Conservation (phyloP, 64 coral and sea anemone genomes). For the Platygyra sinensis region DNA sequence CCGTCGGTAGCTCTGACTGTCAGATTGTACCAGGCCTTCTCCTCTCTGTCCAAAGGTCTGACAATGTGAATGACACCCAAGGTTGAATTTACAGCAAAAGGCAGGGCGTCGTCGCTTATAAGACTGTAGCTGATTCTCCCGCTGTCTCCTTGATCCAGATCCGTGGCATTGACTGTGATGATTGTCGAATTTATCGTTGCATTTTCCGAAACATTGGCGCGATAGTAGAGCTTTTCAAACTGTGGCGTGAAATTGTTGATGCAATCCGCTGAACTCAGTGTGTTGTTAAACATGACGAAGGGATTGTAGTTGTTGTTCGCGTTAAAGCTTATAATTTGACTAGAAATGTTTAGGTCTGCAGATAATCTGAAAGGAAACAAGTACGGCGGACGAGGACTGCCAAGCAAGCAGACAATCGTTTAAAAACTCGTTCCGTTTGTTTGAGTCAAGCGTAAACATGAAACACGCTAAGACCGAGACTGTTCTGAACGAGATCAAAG, state of each 20-base stretch:
- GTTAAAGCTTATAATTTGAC: neutral
- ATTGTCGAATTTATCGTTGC: slow-evolving; percentile 42
- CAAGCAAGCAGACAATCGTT: slow-evolving; percentile 46
- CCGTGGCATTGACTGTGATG: slow-evolving; percentile 56
- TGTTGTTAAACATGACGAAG: slow-evolving; percentile 52
- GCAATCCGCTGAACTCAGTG: slow-evolving; percentile 48
- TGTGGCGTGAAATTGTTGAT: slow-evolving; percentile 40
- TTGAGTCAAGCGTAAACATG: slow-evolving; percentile 38
- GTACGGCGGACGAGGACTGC: slow-evolving; percentile 43
- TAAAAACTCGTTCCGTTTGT: slow-evolving; percentile 40
- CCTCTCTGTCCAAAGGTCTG: slow-evolving; percentile 35
- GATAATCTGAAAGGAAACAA: slow-evolving; percentile 25
- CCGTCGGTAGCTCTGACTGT: slow-evolving; percentile 59
- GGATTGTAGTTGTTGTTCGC: slow-evolving; percentile 42
- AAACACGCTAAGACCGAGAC: slow-evolving; percentile 42
- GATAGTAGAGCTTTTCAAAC: slow-evolving; percentile 42
- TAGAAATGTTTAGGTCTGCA: slow-evolving; percentile 5
- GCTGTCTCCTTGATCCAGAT: slow-evolving; percentile 43
- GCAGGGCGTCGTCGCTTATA: slow-evolving; percentile 21
- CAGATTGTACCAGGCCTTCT: slow-evolving; percentile 39
- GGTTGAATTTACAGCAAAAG: slow-evolving; percentile 42
- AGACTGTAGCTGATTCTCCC: slow-evolving; percentile 48
- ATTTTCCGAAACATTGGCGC: slow-evolving; percentile 46
- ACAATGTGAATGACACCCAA: slow-evolving; percentile 34
- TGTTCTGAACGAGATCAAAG: slow-evolving; percentile 32